phyloP scores from a whole-genome alignment of 2,797 vertebrate species.

The Pseudopleuronectes americanus region DNA sequence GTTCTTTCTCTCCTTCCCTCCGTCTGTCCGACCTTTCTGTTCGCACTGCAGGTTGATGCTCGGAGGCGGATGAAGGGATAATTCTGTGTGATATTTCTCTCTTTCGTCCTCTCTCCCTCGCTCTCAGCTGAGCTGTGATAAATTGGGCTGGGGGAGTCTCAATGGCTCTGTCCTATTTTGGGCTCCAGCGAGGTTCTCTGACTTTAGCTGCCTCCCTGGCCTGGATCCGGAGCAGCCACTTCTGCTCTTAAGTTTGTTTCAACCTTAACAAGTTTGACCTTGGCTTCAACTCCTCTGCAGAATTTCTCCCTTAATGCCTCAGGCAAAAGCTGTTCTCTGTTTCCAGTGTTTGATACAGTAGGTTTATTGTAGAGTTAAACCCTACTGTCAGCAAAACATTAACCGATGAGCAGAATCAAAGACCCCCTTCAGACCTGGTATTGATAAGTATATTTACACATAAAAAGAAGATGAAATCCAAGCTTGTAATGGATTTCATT shows the following conservation, averaged over 20 bases:
- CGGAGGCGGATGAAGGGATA: conserved; percentile 52
- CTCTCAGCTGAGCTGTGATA: conserved; percentile 63
- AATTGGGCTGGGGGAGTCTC: conserved; percentile 71
- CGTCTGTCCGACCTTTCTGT: conserved; percentile 32
- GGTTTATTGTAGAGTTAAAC: too few relatives aligned
- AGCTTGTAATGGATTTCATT: too few relatives aligned
- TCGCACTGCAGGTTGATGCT: conserved; percentile 30
- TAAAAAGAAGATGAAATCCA: too few relatives aligned
- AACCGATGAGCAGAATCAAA: too few relatives aligned
- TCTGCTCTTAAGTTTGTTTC: conserved; percentile 39
- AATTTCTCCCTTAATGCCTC: not conserved
- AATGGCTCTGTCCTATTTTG: conserved; percentile 79
- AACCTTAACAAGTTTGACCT: conserved; percentile 48
- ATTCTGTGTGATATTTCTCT: conserved; percentile 67
- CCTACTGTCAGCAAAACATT: too few relatives aligned
- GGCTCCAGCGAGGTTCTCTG: conserved; percentile 61
- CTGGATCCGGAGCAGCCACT: conserved; percentile 51
- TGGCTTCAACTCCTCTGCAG: conserved; percentile 7
- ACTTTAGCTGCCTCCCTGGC: conserved; percentile 46
- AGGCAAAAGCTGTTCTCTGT: not conserved
- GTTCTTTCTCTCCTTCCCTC: conserved; percentile 17
- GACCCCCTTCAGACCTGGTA: too few relatives aligned
- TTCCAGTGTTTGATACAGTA: too few relatives aligned
- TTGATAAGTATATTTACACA: too few relatives aligned
- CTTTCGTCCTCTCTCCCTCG: conserved; percentile 45